Percentiles rank a stretch among this genome's conserved stretches.
Evolutionary conservation across 2,113 vertebrate species (phyloP).

Genomic region (Crotalus viridis): DNA sequence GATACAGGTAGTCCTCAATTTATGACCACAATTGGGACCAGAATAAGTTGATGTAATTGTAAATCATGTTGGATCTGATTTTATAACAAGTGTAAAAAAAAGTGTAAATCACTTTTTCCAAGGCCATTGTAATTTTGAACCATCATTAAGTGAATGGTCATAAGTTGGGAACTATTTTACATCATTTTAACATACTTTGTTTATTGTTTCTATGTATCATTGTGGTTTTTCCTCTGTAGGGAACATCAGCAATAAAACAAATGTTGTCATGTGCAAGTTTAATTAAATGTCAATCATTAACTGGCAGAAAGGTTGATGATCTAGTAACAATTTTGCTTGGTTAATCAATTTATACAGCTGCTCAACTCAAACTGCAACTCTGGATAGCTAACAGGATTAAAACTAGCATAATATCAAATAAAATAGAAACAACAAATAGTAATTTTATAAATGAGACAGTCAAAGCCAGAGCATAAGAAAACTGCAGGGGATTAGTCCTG

Average conservation of each 20-base stretch:
- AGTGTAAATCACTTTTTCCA: neutral
- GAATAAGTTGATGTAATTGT: neutral
- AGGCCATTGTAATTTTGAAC: neutral
- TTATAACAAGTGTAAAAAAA: too few relatives aligned
- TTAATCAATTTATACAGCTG: neutral
- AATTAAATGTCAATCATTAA: neutral
- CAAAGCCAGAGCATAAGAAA: neutral
- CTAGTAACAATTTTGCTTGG: neutral
- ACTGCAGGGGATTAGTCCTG: neutral
- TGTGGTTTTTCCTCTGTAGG: neutral
- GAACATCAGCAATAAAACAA: neutral
- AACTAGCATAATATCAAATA: neutral
- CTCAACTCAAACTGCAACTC: neutral
- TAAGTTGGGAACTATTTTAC: neutral
- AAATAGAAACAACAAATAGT: neutral
- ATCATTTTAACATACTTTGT: neutral
- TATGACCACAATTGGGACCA: neutral
- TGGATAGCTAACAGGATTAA: neutral
- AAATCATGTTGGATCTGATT: neutral
- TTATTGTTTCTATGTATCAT: neutral
- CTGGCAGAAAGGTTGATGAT: neutral
- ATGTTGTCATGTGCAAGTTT: neutral
- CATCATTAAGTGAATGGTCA: neutral
- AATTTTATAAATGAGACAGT: neutral
- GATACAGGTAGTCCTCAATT: neutral